Evolutionary conservation across 1,140 invertebrate species (phyloP).

Genomic region (Caenorhabditis elegans): DNA sequence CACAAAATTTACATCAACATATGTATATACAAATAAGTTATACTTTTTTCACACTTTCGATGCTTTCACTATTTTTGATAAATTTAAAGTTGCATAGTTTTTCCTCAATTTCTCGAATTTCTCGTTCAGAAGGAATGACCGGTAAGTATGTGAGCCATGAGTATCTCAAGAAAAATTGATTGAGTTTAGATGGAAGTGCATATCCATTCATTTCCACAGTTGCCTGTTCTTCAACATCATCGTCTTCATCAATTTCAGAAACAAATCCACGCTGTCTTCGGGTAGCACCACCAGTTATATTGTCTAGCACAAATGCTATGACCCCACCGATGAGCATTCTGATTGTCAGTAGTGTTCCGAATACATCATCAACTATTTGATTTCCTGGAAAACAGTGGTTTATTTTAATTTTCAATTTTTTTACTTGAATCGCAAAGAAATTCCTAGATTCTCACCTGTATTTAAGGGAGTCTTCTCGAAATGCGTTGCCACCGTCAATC

Average conservation of each 20-base stretch:
- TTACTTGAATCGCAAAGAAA: too few species aligned
- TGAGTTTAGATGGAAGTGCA: neutral
- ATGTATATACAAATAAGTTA: too few species aligned
- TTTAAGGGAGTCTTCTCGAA: conserved; percentile 45
- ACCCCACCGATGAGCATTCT: conserved; percentile 42
- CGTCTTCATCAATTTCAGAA: neutral
- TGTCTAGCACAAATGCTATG: conserved; percentile 29
- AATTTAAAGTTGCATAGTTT: too few species aligned
- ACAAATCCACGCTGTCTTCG: neutral
- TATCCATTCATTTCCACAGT: conserved; percentile 2
- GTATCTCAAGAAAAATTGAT: neutral
- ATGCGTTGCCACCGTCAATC: conserved; percentile 33
- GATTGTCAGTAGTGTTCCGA: conserved; percentile 36
- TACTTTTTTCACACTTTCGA: too few species aligned
- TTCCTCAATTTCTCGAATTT: conserved; percentile 20
- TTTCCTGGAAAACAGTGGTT: neutral
- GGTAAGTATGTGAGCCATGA: neutral
- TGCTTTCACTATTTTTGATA: too few species aligned
- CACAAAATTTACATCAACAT: too few species aligned
- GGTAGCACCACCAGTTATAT: conserved; percentile 11
- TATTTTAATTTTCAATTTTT: neutral
- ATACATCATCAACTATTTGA: conserved; percentile 20
- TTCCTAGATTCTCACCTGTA: conserved; percentile 13
- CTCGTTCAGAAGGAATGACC: neutral
- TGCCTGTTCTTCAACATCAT: neutral